These are phyloP conservation scores for Lithophane ornitopus DNA, from an alignment of 2,888 invertebrate genomes.

Conservation along the genomic window DNA sequence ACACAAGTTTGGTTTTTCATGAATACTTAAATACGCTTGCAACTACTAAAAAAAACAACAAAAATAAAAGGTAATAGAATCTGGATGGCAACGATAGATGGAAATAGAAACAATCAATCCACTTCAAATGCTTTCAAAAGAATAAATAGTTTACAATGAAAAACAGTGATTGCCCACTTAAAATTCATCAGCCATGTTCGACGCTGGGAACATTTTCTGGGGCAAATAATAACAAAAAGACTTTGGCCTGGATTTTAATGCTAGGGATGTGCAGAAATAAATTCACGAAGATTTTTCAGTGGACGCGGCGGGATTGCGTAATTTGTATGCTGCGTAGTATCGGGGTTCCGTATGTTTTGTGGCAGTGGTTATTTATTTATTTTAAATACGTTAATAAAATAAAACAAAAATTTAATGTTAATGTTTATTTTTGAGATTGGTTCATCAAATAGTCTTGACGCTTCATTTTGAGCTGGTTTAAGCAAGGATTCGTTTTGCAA, in stretches of 20 bases:
- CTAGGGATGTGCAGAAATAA: slow-evolving; percentile 80
- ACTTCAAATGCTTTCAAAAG: slow-evolving; percentile 51
- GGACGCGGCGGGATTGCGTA: slow-evolving; percentile 81
- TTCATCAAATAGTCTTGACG: background rate
- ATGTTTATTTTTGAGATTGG: background rate
- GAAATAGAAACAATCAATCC: slow-evolving; percentile 49
- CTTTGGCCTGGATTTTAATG: slow-evolving; percentile 77
- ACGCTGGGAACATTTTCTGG: slow-evolving; percentile 67
- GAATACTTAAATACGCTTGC: slow-evolving; percentile 33
- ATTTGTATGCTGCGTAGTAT: slow-evolving; percentile 76
- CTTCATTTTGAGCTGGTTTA: background rate
- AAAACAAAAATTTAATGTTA: background rate
- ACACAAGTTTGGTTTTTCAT: slow-evolving; percentile 40
- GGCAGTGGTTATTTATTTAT: background rate
- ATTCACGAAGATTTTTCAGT: slow-evolving; percentile 84
- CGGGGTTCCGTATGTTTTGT: slow-evolving; percentile 62
- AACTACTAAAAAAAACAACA: slow-evolving; percentile 11
- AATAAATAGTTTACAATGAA: slow-evolving; percentile 56
- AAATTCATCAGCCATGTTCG: slow-evolving; percentile 66
- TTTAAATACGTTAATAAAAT: too few species aligned
- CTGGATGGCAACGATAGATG: slow-evolving; percentile 23
- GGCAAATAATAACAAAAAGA: slow-evolving; percentile 79
- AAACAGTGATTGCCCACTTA: slow-evolving; percentile 63
- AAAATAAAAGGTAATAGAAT: slow-evolving; percentile 21
- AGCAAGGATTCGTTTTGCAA: background rate